Evolutionary conservation across 2,888 invertebrate species (phyloP).

Genomic region (Laspeyria flexula): DNA sequence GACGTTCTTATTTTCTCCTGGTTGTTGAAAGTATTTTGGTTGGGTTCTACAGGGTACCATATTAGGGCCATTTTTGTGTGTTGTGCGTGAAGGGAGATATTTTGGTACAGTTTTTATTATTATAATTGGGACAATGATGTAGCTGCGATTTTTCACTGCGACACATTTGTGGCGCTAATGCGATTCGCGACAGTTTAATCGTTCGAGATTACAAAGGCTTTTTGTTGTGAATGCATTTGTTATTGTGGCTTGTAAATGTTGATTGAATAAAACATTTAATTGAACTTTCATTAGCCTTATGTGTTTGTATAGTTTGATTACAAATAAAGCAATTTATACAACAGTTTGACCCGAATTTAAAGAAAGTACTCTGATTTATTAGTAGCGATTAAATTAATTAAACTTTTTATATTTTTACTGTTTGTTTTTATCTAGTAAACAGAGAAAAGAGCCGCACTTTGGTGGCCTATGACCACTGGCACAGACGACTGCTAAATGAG

Average conservation of each 20-base stretch:
- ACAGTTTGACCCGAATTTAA: not conserved
- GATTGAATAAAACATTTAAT: slow-evolving; percentile 43
- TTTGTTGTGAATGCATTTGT: slow-evolving; percentile 48
- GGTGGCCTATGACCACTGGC: too few relatives aligned
- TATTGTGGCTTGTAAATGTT: slow-evolving; percentile 46
- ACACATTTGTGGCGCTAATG: slow-evolving; percentile 62
- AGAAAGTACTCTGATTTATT: not conserved
- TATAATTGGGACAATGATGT: slow-evolving; percentile 55
- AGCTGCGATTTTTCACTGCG: slow-evolving; percentile 65
- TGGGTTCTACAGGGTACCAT: slow-evolving; percentile 16
- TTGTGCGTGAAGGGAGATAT: slow-evolving; percentile 19
- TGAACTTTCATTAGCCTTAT: slow-evolving; percentile 31
- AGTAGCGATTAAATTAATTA: too few relatives aligned
- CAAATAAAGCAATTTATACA: slow-evolving; percentile 6
- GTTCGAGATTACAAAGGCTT: slow-evolving; percentile 44
- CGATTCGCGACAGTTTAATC: slow-evolving; percentile 66
- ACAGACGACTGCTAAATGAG: too few relatives aligned
- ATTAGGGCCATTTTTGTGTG: slow-evolving; percentile 29
- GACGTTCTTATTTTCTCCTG: slow-evolving; percentile 7
- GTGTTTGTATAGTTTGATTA: slow-evolving; percentile 17
- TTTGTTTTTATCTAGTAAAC: too few relatives aligned
- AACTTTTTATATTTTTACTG: too few relatives aligned
- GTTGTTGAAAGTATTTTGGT: slow-evolving; percentile 12
- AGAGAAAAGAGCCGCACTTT: too few relatives aligned
- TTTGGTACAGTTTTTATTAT: slow-evolving; percentile 38